Evolutionary conservation across 2,888 invertebrate genomes (phyloP).

Genomic region (Theretra japonica): DNA sequence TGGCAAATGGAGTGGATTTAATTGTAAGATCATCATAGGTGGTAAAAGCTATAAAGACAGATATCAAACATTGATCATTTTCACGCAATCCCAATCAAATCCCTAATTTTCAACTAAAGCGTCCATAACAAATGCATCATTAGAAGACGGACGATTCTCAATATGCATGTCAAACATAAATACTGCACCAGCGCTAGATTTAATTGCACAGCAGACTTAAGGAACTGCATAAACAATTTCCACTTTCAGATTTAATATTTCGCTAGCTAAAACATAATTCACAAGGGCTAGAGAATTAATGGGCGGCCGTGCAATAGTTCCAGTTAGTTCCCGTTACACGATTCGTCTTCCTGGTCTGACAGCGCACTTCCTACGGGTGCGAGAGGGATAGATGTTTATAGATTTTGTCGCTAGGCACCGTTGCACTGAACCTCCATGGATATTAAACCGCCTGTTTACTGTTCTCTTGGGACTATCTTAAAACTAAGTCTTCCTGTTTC

Average conservation of each 20-base stretch:
- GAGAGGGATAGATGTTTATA: constrained; percentile 10
- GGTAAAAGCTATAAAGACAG: too few relatives aligned
- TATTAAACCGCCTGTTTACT: neutral
- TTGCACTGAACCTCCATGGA: constrained; percentile 1
- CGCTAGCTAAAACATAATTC: neutral
- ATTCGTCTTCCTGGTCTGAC: constrained; percentile 16
- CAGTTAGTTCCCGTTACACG: constrained; percentile 24
- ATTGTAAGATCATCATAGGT: too few relatives aligned
- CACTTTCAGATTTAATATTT: neutral
- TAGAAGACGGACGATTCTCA: too few relatives aligned
- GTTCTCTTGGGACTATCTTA: too few relatives aligned
- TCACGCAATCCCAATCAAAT: too few relatives aligned
- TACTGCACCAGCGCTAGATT: neutral
- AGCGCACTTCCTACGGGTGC: neutral
- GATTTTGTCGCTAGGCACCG: constrained; percentile 24
- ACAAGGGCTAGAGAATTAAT: neutral
- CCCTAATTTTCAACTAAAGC: too few relatives aligned
- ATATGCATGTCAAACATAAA: too few relatives aligned
- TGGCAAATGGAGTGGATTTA: too few relatives aligned
- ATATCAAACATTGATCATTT: too few relatives aligned
- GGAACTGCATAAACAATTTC: too few relatives aligned
- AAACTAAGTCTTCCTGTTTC: neutral
- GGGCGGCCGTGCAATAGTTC: constrained; percentile 16
- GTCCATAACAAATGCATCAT: too few relatives aligned
- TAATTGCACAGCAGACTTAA: neutral